Evolutionary conservation across 2,113 vertebrate species (phyloP).

Genomic region (Oriolus oriolus): DNA sequence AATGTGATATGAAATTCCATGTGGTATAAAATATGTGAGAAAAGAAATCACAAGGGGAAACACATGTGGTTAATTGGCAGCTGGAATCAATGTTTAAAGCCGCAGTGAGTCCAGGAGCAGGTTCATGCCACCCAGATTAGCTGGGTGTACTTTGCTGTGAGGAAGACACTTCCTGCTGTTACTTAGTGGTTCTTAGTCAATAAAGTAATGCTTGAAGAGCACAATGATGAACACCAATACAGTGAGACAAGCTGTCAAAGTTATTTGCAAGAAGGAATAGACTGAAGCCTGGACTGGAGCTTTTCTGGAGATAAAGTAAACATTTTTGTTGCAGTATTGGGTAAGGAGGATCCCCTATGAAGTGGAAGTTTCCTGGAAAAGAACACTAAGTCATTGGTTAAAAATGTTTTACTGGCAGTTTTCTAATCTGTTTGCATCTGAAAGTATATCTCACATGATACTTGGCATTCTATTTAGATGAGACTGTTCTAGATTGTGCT

Average conservation of each 20-base stretch:
- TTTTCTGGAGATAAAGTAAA: background rate
- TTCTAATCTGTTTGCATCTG: background rate
- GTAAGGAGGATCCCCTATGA: background rate
- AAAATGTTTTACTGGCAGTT: background rate
- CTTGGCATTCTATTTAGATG: background rate
- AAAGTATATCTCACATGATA: background rate
- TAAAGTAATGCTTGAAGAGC: background rate
- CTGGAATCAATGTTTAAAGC: background rate
- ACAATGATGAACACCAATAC: background rate
- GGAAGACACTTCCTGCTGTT: background rate
- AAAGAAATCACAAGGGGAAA: background rate
- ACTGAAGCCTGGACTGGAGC: background rate
- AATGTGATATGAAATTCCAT: background rate
- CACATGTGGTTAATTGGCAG: background rate
- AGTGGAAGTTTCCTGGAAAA: background rate
- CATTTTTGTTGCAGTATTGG: background rate
- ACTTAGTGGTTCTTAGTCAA: background rate
- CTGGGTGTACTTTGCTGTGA: background rate
- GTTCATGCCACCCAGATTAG: background rate
- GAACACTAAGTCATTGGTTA: background rate
- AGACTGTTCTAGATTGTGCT: background rate
- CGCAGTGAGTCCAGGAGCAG: background rate
- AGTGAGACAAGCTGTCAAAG: background rate
- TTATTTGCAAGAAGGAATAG: background rate
- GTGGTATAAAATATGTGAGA: background rate